Base-by-base conservation (phyloP, 2,113 vertebrate genomes). In the Carassius auratus region DNA sequence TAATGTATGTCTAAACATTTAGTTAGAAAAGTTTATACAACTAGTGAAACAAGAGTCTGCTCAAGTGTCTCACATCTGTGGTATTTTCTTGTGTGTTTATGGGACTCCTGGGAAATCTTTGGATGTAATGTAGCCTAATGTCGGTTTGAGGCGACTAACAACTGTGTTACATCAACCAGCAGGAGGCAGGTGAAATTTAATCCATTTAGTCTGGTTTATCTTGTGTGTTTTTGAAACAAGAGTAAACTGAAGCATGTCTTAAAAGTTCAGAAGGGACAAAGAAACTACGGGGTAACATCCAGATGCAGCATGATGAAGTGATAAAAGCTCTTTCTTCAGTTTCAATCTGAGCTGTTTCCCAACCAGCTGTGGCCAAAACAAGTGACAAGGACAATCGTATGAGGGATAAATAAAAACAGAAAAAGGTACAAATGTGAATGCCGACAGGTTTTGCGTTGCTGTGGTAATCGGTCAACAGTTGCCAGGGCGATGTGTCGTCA, bases 131-230 rank as follows among this genome's bases (percentile, higher is more conserved):
- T 62, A 62, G 77, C n/a, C 26, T 76, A 23, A 80, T 59, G 73
- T 80, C 36, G 81, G 83, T 89, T 84, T 85, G 59, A 74, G 33
- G 30, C 69, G 85, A 92, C 61, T 90, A 90, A 90, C 84, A 89
- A 69, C 79, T 90, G 75, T 52, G 33, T 52, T 52, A 62, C 8
- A 52, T 77, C n/a, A 73, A 66, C 57, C 15, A 45, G 45, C 21
- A 74, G 75, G 8, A 64, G 21, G 64, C 59, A 48, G 33, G 84
- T 38, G 36, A 77, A 78, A 38, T 71, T 33, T 33, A 62, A 86
- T 85, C 86, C 83, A 48, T 61, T 84, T 52, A 83, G 86, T 76
- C 76, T 86, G 64, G 76, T 38, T 85, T 9, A 79, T 19, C 80
- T 30, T 84, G 26, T 66, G 26, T 64, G 48, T 50, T 75, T 77